Base-by-base conservation (phyloP, 2,113 vertebrate species). In the Penelope pileata region DNA sequence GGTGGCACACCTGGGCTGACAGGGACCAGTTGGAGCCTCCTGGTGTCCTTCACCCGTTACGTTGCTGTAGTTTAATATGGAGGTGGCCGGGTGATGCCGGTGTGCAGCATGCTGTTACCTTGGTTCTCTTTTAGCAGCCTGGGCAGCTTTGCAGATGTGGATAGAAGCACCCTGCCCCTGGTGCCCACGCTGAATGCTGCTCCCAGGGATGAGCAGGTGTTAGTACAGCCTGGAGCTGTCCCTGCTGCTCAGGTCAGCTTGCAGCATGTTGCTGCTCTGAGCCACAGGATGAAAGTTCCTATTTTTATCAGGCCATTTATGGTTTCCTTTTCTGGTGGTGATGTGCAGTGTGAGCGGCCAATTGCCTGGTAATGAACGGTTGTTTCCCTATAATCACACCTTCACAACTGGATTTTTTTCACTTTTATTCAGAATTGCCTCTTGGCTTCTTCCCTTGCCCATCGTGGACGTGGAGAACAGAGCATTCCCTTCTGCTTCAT, bases 51-150 rank as follows among this genome's bases (percentile, higher is more conserved):
- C n/a, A n/a, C n/a, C n/a, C n/a, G n/a, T n/a, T n/a, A n/a, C n/a
- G n/a, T n/a, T n/a, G n/a, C n/a, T n/a, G n/a, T n/a, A n/a, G n/a
- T n/a, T n/a, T n/a, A n/a, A n/a, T n/a, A n/a, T n/a, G n/a, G 53
- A 74, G 60, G 34, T 0, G 0, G 26, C 42, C 10, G 34, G 26
- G 62, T 3, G 5, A 38, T 15, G 27, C 23, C 26, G 19, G 34
- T 0, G 1, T 15, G 36, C 15, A 19, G 42, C 62, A 12, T 0
- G 6, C n/a, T n/a, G n/a, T n/a, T n/a, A n/a, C n/a, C n/a, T n/a
- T n/a, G n/a, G n/a, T n/a, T n/a, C n/a, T n/a, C n/a, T n/a, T n/a
- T n/a, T n/a, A 18, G 38, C 18, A 10, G 43, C 51, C 16, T 15
- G 75, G 18, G 9, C 3, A 9, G 21, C 16, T 56, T 23, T 26